phyloP scores from a whole-genome alignment of 2,888 invertebrate species.

The Gymnosoma rotundatum region DNA sequence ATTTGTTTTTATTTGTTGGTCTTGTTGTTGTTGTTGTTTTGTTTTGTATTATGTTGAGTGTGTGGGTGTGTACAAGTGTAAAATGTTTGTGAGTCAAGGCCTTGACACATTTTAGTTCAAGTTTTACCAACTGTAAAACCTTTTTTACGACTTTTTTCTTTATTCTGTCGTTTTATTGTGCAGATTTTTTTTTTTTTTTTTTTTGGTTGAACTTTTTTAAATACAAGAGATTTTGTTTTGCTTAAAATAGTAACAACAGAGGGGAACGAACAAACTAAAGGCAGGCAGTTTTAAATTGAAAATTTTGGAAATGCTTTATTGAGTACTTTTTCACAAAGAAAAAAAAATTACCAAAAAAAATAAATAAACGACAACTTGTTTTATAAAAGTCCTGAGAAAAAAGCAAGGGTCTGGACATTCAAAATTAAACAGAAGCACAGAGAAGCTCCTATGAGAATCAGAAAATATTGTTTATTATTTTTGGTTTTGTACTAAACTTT shows the following conservation, averaged over 20 bases:
- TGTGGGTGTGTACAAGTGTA: background rate
- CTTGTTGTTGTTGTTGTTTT: background rate
- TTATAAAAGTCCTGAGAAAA: too few species aligned
- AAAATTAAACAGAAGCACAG: too few species aligned
- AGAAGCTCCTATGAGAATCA: too few species aligned
- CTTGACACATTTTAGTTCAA: conserved; percentile 67
- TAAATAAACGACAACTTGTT: too few species aligned
- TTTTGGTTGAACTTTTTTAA: conserved; percentile 5
- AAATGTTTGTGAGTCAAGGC: conserved; percentile 67
- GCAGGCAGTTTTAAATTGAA: background rate
- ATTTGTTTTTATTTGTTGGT: conserved; percentile 10
- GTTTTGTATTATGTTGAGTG: conserved; percentile 1
- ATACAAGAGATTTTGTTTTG: conserved; percentile 15
- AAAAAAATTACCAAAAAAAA: background rate
- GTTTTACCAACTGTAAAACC: conserved; percentile 54
- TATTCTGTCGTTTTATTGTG: conserved; percentile 2
- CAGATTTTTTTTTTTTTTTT: background rate
- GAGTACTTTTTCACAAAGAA: background rate
- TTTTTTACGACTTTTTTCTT: conserved; percentile 5
- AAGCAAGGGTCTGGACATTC: too few species aligned
- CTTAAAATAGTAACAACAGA: background rate
- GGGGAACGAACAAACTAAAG: background rate
- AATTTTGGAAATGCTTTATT: background rate
- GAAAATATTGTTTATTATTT: too few species aligned
- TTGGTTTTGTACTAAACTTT: too few species aligned